A percentile compares a stretch with the other conserved stretches of the same genome.
phyloP scores from a whole-genome alignment of 2,888 invertebrate species.

The Rhagophthalmus giganteus region DNA sequence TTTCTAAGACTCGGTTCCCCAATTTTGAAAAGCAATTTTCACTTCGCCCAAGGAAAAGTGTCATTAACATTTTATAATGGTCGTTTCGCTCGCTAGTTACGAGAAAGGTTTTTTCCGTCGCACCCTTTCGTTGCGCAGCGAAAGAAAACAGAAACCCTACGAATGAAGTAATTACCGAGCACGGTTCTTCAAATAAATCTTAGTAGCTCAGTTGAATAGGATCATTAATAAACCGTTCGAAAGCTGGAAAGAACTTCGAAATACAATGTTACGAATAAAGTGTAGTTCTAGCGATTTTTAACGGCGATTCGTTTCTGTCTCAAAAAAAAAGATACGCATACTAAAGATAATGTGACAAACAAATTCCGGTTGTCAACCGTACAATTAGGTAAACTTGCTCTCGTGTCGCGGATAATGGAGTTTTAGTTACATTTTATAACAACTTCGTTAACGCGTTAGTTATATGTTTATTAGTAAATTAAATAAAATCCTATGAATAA shows the following conservation, averaged over 20 bases:
- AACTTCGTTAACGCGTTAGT: too few relatives aligned
- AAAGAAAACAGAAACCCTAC: conserved; percentile 7
- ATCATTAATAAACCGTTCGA: conserved; percentile 29
- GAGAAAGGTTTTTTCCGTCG: conserved; percentile 5
- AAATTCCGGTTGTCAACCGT: too few relatives aligned
- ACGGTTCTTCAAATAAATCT: conserved; percentile 24
- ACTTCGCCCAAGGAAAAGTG: conserved; percentile 1
- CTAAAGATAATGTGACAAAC: too few relatives aligned
- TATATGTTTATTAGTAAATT: conserved; percentile 6
- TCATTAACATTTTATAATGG: conserved; percentile 15
- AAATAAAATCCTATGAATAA: conserved; percentile 8
- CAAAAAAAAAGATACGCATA: too few relatives aligned
- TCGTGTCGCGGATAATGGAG: too few relatives aligned
- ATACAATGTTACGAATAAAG: too few relatives aligned
- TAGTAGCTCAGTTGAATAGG: conserved; percentile 19
- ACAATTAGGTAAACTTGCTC: too few relatives aligned
- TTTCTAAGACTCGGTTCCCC: background rate
- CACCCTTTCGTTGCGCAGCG: conserved; percentile 13
- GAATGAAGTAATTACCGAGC: conserved; percentile 21
- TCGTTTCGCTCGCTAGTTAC: conserved; percentile 10
- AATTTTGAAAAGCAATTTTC: background rate
- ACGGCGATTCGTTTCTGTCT: too few relatives aligned
- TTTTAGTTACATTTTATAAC: too few relatives aligned
- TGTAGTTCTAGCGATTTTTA: too few relatives aligned
- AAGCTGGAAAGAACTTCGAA: too few relatives aligned